phyloP scores from a whole-genome alignment of 2,888 invertebrate genomes.

The Nomada fucata region DNA sequence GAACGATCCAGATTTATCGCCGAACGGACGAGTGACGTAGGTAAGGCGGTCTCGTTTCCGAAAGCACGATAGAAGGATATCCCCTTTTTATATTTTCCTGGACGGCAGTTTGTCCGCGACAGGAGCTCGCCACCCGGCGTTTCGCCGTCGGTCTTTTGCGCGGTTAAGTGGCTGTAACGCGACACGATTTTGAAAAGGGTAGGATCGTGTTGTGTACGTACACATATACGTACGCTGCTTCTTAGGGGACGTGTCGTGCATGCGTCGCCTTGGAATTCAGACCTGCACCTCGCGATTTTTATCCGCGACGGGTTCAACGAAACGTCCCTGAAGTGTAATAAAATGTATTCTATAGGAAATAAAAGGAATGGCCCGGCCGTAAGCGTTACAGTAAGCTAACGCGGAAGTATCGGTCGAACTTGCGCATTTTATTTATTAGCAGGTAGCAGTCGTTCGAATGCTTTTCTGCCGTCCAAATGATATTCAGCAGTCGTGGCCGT shows the following conservation, averaged over 20 bases:
- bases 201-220: not conserved
- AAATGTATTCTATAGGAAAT: too few species aligned
- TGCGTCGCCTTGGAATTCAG: too few species aligned
- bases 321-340: not conserved
- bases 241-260: not conserved
- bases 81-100: slow-evolving; percentile 42
- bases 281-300: too few species aligned
- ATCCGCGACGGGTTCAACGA: too few species aligned
- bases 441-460: too few species aligned
- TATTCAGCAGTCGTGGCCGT: too few species aligned
- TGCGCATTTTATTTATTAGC: too few species aligned
- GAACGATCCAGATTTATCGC: slow-evolving; percentile 68
- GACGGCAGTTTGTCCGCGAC: slow-evolving; percentile 21
- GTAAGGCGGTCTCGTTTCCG: slow-evolving; percentile 31
- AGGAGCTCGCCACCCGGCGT: slow-evolving; percentile 2
- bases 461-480: too few species aligned
- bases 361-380: too few species aligned
- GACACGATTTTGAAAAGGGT: not conserved
- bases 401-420: too few species aligned
- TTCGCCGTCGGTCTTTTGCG: slow-evolving; percentile 23
- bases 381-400: too few species aligned
- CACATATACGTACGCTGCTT: not conserved
- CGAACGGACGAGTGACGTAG: slow-evolving; percentile 37
- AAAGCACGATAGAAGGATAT: slow-evolving; percentile 44
- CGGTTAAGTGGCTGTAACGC: slow-evolving; percentile 6